These are phyloP conservation scores for Elephantulus edwardii DNA, from an alignment of 2,113 vertebrate genomes.

Conservation along the genomic window DNA sequence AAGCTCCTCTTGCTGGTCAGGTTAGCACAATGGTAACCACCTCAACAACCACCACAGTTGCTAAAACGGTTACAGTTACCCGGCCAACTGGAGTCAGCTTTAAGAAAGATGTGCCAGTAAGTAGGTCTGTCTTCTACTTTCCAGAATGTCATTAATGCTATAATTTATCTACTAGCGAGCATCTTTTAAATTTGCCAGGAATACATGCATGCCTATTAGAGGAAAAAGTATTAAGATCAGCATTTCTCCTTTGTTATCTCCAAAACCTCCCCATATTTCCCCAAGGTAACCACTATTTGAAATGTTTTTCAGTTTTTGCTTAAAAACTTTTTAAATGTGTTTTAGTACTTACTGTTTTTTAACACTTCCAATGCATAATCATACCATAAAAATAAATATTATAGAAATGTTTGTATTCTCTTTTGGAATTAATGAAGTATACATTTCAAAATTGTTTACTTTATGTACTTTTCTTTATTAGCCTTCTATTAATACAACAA, in stretches of 20 bases:
- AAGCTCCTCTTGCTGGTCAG: slow-evolving; percentile 92
- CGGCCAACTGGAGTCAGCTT: slow-evolving; percentile 95
- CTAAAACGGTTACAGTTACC: slow-evolving; percentile 97
- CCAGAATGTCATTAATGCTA: background rate
- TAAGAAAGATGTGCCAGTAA: slow-evolving; percentile 99
- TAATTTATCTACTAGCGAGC: background rate
- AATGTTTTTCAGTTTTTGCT: no score
- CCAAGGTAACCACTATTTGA: background rate
- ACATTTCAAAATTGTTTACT: slow-evolving; percentile 21
- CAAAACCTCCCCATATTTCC: background rate
- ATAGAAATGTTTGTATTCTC: background rate
- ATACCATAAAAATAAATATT: background rate
- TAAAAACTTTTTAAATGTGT: no score
- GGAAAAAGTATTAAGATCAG: background rate
- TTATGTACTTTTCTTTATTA: slow-evolving; percentile 76
- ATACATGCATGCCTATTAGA: background rate
- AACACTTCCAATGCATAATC: background rate
- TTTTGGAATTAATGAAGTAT: background rate
- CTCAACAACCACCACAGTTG: slow-evolving; percentile 93
- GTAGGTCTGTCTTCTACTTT: slow-evolving; percentile 66
- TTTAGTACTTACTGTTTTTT: background rate
- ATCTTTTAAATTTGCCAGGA: slow-evolving; percentile 6
- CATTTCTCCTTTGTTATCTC: background rate
- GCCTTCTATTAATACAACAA: slow-evolving; percentile 99
- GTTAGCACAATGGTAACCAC: slow-evolving; percentile 97